Conservation (phyloP, 2,888 invertebrate genomes). For the Mesorhabditis sp. region DNA sequence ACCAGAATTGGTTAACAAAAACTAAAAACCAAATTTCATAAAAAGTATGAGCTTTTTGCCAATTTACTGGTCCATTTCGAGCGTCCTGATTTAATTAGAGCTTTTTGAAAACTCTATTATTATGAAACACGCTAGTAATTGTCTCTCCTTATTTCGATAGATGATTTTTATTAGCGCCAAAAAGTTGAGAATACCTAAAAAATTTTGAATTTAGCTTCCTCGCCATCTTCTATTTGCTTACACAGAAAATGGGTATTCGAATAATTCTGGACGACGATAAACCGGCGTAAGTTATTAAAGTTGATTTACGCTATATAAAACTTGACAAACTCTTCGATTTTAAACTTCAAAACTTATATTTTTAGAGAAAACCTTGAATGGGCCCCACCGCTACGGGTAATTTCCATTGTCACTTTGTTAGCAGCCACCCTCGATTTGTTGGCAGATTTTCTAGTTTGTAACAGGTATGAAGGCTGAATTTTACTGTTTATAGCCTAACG, state of each 20-base stretch:
- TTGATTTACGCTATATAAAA: not conserved
- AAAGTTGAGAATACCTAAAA: too few species aligned
- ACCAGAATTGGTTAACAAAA: too few species aligned
- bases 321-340: not conserved
- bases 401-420: constrained; percentile 55
- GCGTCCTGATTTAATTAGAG: too few species aligned
- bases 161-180: too few species aligned
- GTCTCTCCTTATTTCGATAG: too few species aligned
- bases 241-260: constrained; percentile 26
- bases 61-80: too few species aligned
- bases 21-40: too few species aligned
- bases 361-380: constrained; percentile 54
- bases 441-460: constrained; percentile 56
- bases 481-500: constrained; percentile 9
- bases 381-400: constrained; percentile 55
- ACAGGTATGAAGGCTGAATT: constrained; percentile 22
- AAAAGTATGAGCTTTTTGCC: too few species aligned
- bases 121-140: too few species aligned
- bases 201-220: too few species aligned
- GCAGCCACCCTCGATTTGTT: constrained; percentile 55
- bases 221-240: too few species aligned
- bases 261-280: constrained; percentile 30
- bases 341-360: constrained; percentile 5
- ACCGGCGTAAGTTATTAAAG: constrained; percentile 26
- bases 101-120: too few species aligned